Base-by-base conservation (phyloP, 2,113 vertebrate species). In the Osmerus mordax region DNA sequence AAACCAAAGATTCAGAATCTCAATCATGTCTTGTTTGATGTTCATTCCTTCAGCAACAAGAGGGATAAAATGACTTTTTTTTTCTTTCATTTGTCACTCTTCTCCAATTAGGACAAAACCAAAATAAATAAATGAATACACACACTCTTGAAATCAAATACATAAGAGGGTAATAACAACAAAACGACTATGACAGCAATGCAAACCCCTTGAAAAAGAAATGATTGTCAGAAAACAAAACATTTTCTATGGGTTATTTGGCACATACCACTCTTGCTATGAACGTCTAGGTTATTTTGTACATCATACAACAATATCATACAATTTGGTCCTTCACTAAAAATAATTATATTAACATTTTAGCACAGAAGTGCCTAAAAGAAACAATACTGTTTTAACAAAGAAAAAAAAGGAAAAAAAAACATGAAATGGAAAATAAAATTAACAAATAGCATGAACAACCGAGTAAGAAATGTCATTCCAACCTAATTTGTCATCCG, bases 321-420 rank as follows among this genome's bases (percentile, higher is more conserved):
- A 93, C 87, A 71, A 90, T 89, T 97, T 98, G 96, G 96, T 98
- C 97, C 96, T 94, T 95, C 93, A 92, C 95, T 94, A 93, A 89
- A 89, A 89, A 78, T 81, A 91, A 94, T 96, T 95, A 93, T 93
- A 96, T 96, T 94, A 96, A 95, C 93, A 93, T 93, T 94, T 93
- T 92, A 92, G 94, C 93, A 94, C 88, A 71, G 84, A 73, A 63
- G 88, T 89, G 89, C 89, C 89, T 85, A 88, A 83, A 87, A 79
- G 80, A 89, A 92, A 91, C 90, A 96, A 97, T 95, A 96, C 95
- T 97, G 95, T 94, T 92, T 84, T 88, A 91, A 90, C 92, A 91
- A 94, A 92, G 92, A 92, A 88, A 87, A 93, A 94, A 89, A 89
- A 92, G 91, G 91, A 89, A 92, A 71, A 76, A 80, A 81, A 87